These are phyloP conservation scores for Pelochelys cantorii DNA, from an alignment of 2,797 vertebrate species.

Conservation along the genomic window DNA sequence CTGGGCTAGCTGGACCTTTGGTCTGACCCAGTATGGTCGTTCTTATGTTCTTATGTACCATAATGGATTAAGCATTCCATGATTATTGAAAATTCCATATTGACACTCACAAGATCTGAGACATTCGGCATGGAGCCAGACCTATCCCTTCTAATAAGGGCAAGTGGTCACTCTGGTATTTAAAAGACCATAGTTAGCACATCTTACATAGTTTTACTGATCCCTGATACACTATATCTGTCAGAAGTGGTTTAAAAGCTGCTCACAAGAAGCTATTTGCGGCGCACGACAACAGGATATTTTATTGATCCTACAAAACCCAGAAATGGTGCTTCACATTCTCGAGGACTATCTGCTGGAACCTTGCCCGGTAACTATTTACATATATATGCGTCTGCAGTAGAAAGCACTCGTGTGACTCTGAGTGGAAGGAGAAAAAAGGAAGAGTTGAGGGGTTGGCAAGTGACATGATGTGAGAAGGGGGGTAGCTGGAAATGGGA, in stretches of 20 bases:
- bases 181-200: constrained; percentile 14
- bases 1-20: too few relatives aligned
- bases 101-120: background rate
- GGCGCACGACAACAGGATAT: background rate
- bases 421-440: background rate
- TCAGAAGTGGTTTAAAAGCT: constrained; percentile 24
- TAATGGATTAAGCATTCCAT: background rate
- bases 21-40: too few relatives aligned
- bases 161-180: background rate
- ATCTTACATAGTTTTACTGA: constrained; percentile 10
- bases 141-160: background rate
- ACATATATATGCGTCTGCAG: fast-evolving
- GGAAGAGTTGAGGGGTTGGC: background rate
- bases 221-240: constrained; percentile 13
- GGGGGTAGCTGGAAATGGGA: background rate
- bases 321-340: background rate
- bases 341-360: background rate
- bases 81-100: background rate
- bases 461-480: background rate
- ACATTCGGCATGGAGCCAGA: background rate
- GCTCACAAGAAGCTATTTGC: background rate
- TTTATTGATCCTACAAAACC: background rate
- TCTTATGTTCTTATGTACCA: background rate
- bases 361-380: background rate
- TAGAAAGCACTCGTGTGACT: background rate